Evolutionary conservation across 1,140 invertebrate species (phyloP).

Genomic region (Drosophila bipectinata): DNA sequence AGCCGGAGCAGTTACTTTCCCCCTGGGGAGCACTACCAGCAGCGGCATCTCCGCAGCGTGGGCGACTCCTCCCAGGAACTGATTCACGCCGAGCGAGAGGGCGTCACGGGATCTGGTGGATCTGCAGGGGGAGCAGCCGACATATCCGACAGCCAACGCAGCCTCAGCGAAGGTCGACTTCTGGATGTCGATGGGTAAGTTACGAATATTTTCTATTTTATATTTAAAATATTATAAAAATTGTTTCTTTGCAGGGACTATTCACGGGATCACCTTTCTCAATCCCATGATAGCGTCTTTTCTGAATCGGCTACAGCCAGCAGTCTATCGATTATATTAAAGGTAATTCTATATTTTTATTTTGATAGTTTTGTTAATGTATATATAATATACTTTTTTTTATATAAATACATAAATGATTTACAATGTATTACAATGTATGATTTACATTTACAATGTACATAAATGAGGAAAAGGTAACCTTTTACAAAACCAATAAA

Average conservation of each 20-base stretch:
- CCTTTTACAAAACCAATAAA: no score
- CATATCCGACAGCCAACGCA: conserved; percentile 81
- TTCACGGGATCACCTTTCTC: conserved; percentile 73
- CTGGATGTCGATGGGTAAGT: conserved; percentile 79
- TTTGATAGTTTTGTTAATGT: no score
- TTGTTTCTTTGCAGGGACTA: conserved; percentile 61
- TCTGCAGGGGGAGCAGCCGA: conserved; percentile 35
- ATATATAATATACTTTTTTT: no score
- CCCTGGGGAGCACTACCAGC: conserved; percentile 38
- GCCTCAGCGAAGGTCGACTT: conserved; percentile 79
- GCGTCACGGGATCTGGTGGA: conserved; percentile 5
- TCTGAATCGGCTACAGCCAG: conserved; percentile 83
- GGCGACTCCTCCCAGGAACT: conserved; percentile 79
- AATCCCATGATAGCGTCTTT: conserved; percentile 83
- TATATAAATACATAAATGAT: no score
- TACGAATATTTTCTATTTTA: neutral
- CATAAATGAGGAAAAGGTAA: no score
- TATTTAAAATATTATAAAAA: neutral
- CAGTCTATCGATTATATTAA: conserved; percentile 79
- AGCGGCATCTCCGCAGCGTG: conserved; percentile 68
- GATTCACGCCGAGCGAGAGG: conserved; percentile 31
- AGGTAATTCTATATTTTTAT: no score
- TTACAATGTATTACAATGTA: no score
- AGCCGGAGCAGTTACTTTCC: conserved; percentile 66
- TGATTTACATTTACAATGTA: no score